Conservation (phyloP, 2,888 invertebrate genomes). For the Acleris sparsana region DNA sequence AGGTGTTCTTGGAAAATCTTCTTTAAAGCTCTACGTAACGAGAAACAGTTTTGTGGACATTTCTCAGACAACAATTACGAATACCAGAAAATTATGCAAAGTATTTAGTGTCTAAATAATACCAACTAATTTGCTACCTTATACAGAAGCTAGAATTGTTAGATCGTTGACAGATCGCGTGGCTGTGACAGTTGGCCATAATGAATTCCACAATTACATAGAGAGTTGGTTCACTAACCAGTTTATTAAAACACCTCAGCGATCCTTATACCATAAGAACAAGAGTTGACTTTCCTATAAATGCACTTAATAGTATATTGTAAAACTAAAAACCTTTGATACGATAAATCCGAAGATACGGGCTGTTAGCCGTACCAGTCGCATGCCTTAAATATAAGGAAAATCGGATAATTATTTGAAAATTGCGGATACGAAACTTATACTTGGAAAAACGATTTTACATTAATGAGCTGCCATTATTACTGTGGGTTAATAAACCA, state of each 20-base stretch:
- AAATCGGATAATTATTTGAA: slow-evolving; percentile 44
- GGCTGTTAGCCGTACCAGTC: slow-evolving; percentile 52
- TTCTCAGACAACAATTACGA: background rate
- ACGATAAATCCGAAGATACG: slow-evolving; percentile 56
- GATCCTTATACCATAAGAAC: background rate
- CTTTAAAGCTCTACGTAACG: background rate
- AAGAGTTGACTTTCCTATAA: slow-evolving; percentile 14
- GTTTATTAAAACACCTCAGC: slow-evolving; percentile 12
- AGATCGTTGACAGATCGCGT: slow-evolving; percentile 53
- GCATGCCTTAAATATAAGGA: slow-evolving; percentile 51
- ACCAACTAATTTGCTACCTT: slow-evolving; percentile 41
- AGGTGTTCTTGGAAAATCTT: background rate
- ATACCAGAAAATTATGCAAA: slow-evolving; percentile 7
- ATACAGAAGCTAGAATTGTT: slow-evolving; percentile 48
- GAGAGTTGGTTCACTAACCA: slow-evolving; percentile 44
- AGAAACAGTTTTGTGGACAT: background rate
- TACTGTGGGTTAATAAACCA: too few species aligned
- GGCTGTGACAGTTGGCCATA: slow-evolving; percentile 51
- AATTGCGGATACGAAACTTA: slow-evolving; percentile 24
- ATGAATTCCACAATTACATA: slow-evolving; percentile 56
- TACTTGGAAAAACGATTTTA: slow-evolving; percentile 2
- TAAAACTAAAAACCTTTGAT: slow-evolving; percentile 49
- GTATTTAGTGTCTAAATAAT: slow-evolving; percentile 18
- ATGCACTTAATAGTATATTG: slow-evolving; percentile 20
- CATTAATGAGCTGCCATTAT: background rate